Percentiles rank a stretch among this genome's conserved stretches.
These are phyloP conservation scores for Lepidurus apus DNA, from an alignment of 1,140 invertebrate species.

Conservation along the genomic window DNA sequence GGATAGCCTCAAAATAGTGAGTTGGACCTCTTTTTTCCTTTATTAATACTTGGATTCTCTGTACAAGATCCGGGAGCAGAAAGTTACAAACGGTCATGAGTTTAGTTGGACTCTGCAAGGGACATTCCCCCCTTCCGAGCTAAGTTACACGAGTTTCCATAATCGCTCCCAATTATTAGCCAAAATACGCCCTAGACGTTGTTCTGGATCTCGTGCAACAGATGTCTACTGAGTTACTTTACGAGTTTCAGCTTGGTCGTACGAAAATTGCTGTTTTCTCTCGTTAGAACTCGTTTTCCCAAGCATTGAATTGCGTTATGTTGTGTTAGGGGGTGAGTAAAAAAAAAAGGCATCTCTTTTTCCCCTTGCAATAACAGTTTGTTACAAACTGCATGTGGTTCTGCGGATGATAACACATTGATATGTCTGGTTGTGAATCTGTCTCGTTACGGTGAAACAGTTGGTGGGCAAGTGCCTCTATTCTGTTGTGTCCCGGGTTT, in stretches of 20 bases:
- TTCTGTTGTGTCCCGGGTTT: not conserved
- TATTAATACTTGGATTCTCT: not conserved
- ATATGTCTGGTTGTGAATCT: not conserved
- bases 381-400: not conserved
- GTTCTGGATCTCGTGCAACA: too few relatives aligned
- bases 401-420: not conserved
- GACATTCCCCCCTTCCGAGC: too few relatives aligned
- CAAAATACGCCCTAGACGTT: too few relatives aligned
- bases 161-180: too few relatives aligned
- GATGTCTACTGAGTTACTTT: too few relatives aligned
- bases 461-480: slow-evolving; percentile 8
- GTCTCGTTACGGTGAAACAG: not conserved
- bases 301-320: not conserved
- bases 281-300: too few relatives aligned
- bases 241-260: too few relatives aligned
- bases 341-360: not conserved
- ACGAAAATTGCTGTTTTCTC: too few relatives aligned
- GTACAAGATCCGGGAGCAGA: too few relatives aligned
- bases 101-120: too few relatives aligned
- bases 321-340: not conserved
- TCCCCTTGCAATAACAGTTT: not conserved
- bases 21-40: slow-evolving; percentile 39
- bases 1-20: slow-evolving; percentile 58
- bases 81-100: too few relatives aligned
- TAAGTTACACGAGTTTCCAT: too few relatives aligned